Evolutionary conservation across 2,888 invertebrate species (phyloP).

Genomic region (Psylliodes chrysocephalus): DNA sequence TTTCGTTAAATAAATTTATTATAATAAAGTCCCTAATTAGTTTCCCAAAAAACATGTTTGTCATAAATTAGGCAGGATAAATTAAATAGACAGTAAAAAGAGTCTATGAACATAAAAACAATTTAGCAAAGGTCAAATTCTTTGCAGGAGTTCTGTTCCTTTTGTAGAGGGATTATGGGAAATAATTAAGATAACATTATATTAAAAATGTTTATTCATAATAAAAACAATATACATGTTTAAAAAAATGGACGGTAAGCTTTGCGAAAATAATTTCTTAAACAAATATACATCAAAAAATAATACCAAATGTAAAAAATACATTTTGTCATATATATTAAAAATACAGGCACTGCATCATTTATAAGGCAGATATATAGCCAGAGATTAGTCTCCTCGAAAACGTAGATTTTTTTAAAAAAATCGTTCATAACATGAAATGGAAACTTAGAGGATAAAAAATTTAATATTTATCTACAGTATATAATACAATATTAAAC

Average conservation of each 20-base stretch:
- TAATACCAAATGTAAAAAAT: constrained; percentile 17
- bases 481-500: background rate
- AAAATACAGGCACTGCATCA: constrained; percentile 26
- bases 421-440: background rate
- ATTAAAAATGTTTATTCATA: constrained; percentile 16
- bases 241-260: constrained; percentile 42
- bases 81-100: too few relatives aligned
- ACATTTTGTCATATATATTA: constrained; percentile 12
- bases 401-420: background rate
- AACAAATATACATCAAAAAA: constrained; percentile 17
- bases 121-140: too few relatives aligned
- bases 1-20: too few relatives aligned
- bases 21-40: too few relatives aligned
- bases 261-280: constrained; percentile 11
- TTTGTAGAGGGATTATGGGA: too few relatives aligned
- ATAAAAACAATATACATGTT: constrained; percentile 32
- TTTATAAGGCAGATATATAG: constrained; percentile 8
- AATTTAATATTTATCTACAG: background rate
- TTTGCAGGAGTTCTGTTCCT: too few relatives aligned
- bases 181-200: too few relatives aligned
- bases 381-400: background rate
- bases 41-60: too few relatives aligned
- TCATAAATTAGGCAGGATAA: too few relatives aligned
- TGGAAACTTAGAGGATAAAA: background rate
- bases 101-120: too few relatives aligned